Evolutionary conservation across 1,140 invertebrate species (phyloP), one percentile per base, ranked within the genome.

Genomic region (Drosophila eugracilis): DNA sequence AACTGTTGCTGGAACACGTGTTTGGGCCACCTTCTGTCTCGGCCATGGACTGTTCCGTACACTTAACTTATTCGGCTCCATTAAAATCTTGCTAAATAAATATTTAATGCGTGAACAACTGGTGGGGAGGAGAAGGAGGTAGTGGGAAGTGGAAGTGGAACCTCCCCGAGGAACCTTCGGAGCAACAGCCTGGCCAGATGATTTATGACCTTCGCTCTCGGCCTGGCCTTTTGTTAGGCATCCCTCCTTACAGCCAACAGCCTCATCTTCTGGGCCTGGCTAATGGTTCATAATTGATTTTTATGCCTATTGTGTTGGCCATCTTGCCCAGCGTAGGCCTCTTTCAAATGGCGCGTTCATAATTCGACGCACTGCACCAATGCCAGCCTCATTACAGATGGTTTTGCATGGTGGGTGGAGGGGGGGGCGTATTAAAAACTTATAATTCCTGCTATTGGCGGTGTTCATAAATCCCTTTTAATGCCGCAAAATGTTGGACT

Each of bases 271-370:
- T 30, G 26, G 75, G 54, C 57, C 54, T 41, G 72, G 48, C 81
- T 85, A 86, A 86, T 85, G 80, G 81, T 62, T 85, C 81, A 85
- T 85, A 85, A 85, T 85, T 85, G 80, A 85, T 85, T 85, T 83
- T 85, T 85, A 85, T 85, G 80, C 80, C 80, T 80, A 86, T 85
- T 85, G 80, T 85, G 80, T 76, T 69, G 58, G 72, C 55, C 60
- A 55, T 75, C 49, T 57, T 65, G 59, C 24, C 32, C 37, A 36
- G 10, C 10, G 22, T 63, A n/a, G 48, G 47, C 59, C 60, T 28
- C 44, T 26, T 67, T 85, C 63, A 85, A 85, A 85, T 85, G 80
- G 80, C 57, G 47, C 81, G 76, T 72, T 60, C 55, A 50, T 86
- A 85, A 85, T 86, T 60, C 76, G 81, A 86, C 76, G 77, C 76